Percentiles rank a stretch among this genome's conserved stretches.
These are phyloP conservation scores for Zaprionus tsacasi DNA, from an alignment of 1,140 invertebrate species.

Conservation along the genomic window DNA sequence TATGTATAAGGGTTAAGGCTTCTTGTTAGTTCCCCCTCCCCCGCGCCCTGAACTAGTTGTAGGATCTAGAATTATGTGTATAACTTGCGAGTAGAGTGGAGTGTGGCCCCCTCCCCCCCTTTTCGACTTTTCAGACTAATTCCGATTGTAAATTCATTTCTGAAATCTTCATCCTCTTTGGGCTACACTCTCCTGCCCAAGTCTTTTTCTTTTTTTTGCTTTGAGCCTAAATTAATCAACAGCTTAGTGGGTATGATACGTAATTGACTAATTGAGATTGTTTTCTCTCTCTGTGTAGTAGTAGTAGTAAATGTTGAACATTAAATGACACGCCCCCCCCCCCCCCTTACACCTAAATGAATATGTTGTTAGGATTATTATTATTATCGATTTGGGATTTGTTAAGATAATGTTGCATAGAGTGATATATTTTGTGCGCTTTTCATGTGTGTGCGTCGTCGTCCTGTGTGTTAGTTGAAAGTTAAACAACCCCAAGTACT, in stretches of 20 bases:
- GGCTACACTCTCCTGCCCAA: neutral
- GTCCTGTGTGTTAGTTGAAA: conserved; percentile 46
- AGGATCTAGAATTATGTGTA: conserved; percentile 1
- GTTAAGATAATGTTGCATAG: conserved; percentile 33
- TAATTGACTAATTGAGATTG: conserved; percentile 43
- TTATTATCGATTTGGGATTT: conserved; percentile 6
- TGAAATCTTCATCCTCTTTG: neutral
- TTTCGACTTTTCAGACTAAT: neutral
- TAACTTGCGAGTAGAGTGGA: neutral
- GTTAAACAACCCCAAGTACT: conserved; percentile 46
- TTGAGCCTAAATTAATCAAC: conserved; percentile 32
- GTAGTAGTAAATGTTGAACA: conserved; percentile 40
- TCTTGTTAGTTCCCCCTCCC: conserved; percentile 34
- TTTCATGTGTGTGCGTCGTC: conserved; percentile 44
- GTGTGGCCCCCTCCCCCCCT: neutral
- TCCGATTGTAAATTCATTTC: neutral
- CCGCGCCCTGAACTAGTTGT: neutral
- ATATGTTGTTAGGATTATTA: conserved; percentile 1
- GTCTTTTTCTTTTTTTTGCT: conserved; percentile 21
- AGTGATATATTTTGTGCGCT: conserved; percentile 45
- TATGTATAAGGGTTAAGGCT: conserved; percentile 45
- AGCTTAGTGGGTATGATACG: conserved; percentile 31
- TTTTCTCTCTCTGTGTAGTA: conserved; percentile 34
- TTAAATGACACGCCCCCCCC: conserved; percentile 7
- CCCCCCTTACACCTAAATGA: neutral